phyloP scores from a whole-genome alignment of 2,888 invertebrate genomes.

The Pseudococcus viburni region DNA sequence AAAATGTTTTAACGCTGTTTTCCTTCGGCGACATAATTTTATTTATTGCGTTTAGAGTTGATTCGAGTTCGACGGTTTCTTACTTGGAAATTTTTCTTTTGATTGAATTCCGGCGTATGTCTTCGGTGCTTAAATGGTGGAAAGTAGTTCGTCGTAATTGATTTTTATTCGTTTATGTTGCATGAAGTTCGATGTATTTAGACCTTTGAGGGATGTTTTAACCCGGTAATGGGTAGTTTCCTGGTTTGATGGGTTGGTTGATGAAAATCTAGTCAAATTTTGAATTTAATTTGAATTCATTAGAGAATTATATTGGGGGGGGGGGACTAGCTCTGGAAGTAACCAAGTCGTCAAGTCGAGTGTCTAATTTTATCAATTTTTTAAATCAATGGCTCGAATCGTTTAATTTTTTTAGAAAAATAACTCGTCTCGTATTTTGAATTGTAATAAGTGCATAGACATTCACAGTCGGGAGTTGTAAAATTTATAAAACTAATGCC shows the following conservation, averaged over 20 bases:
- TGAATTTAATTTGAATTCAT: no score
- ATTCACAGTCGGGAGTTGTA: no score
- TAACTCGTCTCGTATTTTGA: no score
- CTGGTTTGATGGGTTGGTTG: background rate
- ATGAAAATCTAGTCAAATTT: no score
- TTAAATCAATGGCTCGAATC: no score
- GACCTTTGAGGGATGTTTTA: background rate
- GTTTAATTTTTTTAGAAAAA: no score
- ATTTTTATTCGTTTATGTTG: background rate
- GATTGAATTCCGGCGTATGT: background rate
- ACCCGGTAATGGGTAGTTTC: background rate
- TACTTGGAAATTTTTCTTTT: background rate
- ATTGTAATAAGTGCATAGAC: no score
- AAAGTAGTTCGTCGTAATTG: background rate
- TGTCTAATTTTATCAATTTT: no score
- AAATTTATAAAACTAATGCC: no score
- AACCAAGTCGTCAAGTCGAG: no score
- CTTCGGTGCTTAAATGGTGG: background rate
- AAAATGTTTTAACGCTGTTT: background rate
- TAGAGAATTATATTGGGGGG: no score
- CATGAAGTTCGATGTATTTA: background rate
- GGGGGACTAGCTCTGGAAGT: no score
- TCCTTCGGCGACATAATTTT: background rate
- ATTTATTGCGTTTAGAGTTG: background rate
- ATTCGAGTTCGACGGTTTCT: background rate